Percentiles rank a stretch among this genome's conserved stretches.
Conservation (phyloP, 2,113 vertebrate species). For the Pardalotus punctatus region DNA sequence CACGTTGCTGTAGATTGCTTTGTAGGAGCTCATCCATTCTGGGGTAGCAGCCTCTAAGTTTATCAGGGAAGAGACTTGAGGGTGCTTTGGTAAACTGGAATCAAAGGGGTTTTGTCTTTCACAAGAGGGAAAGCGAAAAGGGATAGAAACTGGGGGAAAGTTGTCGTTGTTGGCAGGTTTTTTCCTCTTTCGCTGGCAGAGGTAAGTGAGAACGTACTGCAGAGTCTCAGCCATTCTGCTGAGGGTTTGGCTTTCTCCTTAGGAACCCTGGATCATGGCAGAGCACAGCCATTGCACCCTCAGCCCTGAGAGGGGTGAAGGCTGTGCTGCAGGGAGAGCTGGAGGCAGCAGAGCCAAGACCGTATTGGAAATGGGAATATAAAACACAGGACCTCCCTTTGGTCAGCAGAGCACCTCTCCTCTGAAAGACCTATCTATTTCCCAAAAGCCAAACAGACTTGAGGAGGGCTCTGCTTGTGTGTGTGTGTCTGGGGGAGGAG, state of each 20-base stretch:
- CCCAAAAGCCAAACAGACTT: not conserved
- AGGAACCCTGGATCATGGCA: not conserved
- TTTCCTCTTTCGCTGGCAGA: not conserved
- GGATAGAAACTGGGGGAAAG: not conserved
- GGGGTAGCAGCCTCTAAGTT: not conserved
- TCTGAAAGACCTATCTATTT: not conserved
- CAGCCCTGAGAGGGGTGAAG: not conserved
- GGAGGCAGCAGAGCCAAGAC: not conserved
- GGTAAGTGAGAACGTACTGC: not conserved
- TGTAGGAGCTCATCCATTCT: not conserved
- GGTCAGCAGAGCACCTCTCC: not conserved
- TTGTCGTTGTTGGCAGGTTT: fast-evolving
- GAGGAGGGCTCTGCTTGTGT: not conserved
- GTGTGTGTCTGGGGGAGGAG: not conserved
- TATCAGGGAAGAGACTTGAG: not conserved
- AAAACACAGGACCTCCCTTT: not conserved
- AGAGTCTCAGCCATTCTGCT: not conserved
- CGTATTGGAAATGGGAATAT: fast-evolving
- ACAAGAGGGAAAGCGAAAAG: not conserved
- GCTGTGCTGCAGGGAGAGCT: not conserved
- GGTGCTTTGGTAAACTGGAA: not conserved
- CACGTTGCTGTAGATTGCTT: not conserved
- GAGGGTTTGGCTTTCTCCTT: not conserved
- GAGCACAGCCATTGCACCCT: not conserved
- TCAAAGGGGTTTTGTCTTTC: not conserved